These are phyloP conservation scores for Peromyscus attwateri DNA, from an alignment of 2,797 vertebrate genomes.

Conservation along the genomic window DNA sequence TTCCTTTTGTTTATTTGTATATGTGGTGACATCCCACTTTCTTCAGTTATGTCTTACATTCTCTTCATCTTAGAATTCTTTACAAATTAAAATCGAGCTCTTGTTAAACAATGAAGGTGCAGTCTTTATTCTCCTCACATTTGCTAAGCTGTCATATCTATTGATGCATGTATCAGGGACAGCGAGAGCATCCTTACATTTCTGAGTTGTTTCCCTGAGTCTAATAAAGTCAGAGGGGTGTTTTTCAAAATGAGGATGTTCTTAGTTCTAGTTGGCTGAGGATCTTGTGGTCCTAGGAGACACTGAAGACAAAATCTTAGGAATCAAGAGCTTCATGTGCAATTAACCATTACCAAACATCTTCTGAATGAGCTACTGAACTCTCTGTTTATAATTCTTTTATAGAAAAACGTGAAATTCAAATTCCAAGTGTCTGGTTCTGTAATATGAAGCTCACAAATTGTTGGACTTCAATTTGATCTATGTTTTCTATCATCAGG, in stretches of 20 bases:
- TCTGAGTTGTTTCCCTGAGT: background rate
- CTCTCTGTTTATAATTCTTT: background rate
- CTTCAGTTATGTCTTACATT: background rate
- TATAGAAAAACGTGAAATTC: background rate
- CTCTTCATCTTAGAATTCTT: constrained; percentile 11
- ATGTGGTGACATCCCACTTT: background rate
- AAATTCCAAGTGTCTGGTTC: background rate
- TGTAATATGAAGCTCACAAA: background rate
- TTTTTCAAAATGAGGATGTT: background rate
- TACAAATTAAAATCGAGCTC: background rate
- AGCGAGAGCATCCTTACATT: background rate
- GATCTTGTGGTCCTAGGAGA: background rate
- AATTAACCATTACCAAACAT: background rate
- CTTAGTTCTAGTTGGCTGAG: background rate
- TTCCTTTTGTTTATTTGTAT: background rate
- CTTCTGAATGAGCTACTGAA: background rate
- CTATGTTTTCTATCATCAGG: background rate
- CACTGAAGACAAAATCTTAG: background rate
- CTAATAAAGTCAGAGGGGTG: background rate
- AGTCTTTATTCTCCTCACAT: background rate
- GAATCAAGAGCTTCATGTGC: background rate
- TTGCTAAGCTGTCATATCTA: background rate
- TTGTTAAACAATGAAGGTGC: background rate
- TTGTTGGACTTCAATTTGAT: background rate
- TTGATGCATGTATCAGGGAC: background rate